Conservation (phyloP, 30 jellyfish, hydroid and myxozoan genomes). For the Hydra vulgaris region DNA sequence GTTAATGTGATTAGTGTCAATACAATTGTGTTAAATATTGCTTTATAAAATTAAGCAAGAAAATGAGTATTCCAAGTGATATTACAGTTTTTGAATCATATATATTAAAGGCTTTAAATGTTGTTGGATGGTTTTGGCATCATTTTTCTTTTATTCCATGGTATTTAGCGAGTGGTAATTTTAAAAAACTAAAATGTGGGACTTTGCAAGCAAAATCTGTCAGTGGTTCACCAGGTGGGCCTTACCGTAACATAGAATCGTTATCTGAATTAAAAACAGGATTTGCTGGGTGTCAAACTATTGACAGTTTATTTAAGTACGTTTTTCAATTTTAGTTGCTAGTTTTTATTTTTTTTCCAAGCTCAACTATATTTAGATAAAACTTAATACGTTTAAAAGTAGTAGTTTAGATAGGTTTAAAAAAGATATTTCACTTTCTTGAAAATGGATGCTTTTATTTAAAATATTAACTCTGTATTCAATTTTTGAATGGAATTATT, state of each 20-base stretch:
- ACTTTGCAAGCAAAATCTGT: slow-evolving; percentile 44
- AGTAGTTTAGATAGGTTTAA: too few relatives aligned
- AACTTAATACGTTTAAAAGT: too few relatives aligned
- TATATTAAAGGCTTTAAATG: slow-evolving; percentile 27
- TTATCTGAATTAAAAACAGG: slow-evolving; percentile 28
- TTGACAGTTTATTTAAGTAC: slow-evolving; percentile 49
- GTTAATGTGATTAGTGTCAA: background rate
- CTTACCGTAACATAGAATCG: slow-evolving; percentile 49
- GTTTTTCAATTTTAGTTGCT: slow-evolving; percentile 5
- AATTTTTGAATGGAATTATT: too few relatives aligned
- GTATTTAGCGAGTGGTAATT: slow-evolving; percentile 69
- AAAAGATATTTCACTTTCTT: too few relatives aligned
- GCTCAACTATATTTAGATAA: too few relatives aligned
- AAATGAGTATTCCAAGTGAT: background rate
- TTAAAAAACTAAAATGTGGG: slow-evolving; percentile 47
- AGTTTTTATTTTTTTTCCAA: too few relatives aligned
- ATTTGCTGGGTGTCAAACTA: slow-evolving; percentile 48
- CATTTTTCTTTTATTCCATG: slow-evolving; percentile 77
- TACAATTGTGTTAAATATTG: background rate
- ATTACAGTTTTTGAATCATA: background rate
- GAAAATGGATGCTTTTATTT: too few relatives aligned
- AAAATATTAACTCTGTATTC: too few relatives aligned
- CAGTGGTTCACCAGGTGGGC: slow-evolving; percentile 27
- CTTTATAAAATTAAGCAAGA: background rate
- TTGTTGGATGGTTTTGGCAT: slow-evolving; percentile 96